Percentiles rank a stretch among this genome's conserved stretches.
These are phyloP conservation scores for Heliconius ethilla DNA, from an alignment of 2,888 invertebrate species.

Conservation along the genomic window DNA sequence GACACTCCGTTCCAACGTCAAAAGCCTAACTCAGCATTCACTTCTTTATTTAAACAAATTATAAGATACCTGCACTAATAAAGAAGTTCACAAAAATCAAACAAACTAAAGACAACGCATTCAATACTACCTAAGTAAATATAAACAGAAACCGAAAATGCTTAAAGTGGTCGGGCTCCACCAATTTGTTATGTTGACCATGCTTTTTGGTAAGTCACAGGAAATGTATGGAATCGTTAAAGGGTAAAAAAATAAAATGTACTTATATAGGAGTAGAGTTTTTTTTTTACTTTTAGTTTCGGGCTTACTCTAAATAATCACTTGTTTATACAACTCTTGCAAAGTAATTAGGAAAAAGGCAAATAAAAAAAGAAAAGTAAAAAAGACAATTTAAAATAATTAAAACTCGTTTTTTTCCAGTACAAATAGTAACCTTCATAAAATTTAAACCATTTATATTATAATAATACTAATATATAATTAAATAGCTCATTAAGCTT, in stretches of 20 bases:
- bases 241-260: background rate
- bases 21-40: background rate
- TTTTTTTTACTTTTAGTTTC: background rate
- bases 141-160: slow-evolving; percentile 42
- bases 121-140: slow-evolving; percentile 46
- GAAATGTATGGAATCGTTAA: slow-evolving; percentile 14
- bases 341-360: background rate
- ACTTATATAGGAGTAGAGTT: background rate
- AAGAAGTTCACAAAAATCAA: slow-evolving; percentile 40
- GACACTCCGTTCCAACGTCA: background rate
- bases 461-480: background rate
- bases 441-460: background rate
- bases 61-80: slow-evolving; percentile 31
- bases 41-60: background rate
- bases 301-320: background rate
- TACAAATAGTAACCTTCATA: background rate
- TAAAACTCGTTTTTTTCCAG: background rate
- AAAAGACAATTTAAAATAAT: slow-evolving; percentile 12
- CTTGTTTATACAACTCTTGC: background rate
- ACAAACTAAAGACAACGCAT: slow-evolving; percentile 43
- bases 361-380: too few relatives aligned
- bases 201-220: slow-evolving; percentile 39
- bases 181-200: slow-evolving; percentile 51
- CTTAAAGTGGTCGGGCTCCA: slow-evolving; percentile 43
- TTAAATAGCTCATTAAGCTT: background rate